phyloP scores from a whole-genome alignment of 1,140 invertebrate genomes.

The Teleogryllus occipitalis region DNA sequence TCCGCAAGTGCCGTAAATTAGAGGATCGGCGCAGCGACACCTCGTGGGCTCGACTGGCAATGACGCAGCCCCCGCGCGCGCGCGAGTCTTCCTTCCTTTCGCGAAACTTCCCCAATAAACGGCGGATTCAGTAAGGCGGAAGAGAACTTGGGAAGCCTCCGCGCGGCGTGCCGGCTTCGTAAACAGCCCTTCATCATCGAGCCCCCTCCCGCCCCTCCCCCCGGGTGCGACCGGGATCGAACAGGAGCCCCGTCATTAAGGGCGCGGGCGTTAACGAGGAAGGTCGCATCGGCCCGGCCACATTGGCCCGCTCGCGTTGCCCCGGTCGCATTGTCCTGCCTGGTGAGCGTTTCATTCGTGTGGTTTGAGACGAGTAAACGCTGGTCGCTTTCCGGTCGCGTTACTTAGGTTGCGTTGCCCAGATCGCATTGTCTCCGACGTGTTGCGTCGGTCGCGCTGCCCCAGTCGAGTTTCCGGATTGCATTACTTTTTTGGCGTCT shows the following conservation, averaged over 20 bases:
- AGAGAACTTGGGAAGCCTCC: background rate
- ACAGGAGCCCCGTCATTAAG: background rate
- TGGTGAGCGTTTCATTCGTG: no score
- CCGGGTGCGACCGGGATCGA: background rate
- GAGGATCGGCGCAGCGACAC: background rate
- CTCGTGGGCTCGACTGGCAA: background rate
- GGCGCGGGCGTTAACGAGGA: background rate
- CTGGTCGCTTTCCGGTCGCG: no score
- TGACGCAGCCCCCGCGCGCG: background rate
- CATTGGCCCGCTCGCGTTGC: background rate
- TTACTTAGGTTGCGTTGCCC: no score
- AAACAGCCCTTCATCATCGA: background rate
- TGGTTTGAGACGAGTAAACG: no score
- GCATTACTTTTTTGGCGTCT: no score
- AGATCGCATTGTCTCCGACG: no score
- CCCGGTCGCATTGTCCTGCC: no score
- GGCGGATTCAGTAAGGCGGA: background rate
- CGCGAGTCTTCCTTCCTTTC: background rate
- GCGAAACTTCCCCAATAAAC: background rate
- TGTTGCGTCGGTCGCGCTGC: no score
- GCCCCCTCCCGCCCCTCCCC: background rate
- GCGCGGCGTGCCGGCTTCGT: background rate
- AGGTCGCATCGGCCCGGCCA: background rate
- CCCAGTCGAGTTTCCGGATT: no score
- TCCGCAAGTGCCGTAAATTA: background rate